These are phyloP conservation scores for Metopolophium dirhodum DNA, from an alignment of 1,140 invertebrate genomes.

Conservation along the genomic window DNA sequence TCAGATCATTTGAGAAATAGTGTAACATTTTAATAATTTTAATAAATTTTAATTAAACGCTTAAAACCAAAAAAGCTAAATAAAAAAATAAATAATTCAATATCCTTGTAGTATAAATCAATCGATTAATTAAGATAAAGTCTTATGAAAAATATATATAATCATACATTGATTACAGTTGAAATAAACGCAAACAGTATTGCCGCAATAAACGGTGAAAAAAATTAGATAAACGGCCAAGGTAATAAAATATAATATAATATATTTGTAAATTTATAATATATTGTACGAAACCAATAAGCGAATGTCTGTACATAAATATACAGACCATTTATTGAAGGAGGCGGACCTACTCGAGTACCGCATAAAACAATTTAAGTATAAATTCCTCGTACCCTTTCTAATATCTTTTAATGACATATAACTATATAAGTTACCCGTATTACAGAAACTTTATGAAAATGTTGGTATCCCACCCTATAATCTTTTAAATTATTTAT, in stretches of 20 bases:
- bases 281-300: not conserved
- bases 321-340: not conserved
- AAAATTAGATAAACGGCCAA: not conserved
- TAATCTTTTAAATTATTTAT: not conserved
- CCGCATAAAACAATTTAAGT: not conserved
- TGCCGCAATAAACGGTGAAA: not conserved
- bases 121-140: not conserved
- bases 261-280: not conserved
- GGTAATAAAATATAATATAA: not conserved
- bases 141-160: not conserved
- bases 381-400: not conserved
- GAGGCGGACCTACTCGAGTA: not conserved
- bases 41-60: not conserved
- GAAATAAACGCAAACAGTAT: not conserved
- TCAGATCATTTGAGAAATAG: not conserved
- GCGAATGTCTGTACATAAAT: no score
- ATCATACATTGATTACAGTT: not conserved
- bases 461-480: not conserved
- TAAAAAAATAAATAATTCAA: not conserved
- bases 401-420: not conserved
- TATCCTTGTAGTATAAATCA: not conserved
- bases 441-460: not conserved
- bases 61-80: not conserved
- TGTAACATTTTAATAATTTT: not conserved
- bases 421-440: no score